phyloP scores from a whole-genome alignment of 2,113 vertebrate species.

The Brevimyrus niger region DNA sequence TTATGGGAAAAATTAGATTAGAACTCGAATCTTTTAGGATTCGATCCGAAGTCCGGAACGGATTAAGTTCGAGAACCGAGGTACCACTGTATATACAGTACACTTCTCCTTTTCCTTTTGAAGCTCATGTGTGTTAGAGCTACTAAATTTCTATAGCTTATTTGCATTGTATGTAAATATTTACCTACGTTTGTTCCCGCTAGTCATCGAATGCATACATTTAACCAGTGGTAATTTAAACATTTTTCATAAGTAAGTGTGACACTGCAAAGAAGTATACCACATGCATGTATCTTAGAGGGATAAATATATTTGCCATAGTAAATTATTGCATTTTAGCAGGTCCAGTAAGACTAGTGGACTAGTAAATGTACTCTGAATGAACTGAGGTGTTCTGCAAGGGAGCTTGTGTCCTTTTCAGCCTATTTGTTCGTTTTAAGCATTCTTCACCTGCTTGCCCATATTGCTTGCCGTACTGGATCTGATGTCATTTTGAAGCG shows the following conservation, averaged over 20 bases:
- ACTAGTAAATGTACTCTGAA: background rate
- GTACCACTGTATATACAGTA: background rate
- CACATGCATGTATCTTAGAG: background rate
- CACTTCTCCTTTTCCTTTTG: background rate
- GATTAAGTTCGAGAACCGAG: too few species aligned
- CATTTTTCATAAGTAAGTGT: background rate
- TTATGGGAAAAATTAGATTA: too few species aligned
- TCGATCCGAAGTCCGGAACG: too few species aligned
- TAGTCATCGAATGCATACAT: background rate
- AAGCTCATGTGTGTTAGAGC: background rate
- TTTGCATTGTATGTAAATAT: background rate
- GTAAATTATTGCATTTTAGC: background rate
- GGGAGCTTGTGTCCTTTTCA: background rate
- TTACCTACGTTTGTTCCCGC: background rate
- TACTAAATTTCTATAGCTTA: background rate
- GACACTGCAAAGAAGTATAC: background rate
- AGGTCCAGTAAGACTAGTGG: background rate
- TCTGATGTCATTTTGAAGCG: background rate
- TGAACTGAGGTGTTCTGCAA: background rate
- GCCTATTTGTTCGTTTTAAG: background rate
- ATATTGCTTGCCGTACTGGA: background rate
- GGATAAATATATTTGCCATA: background rate
- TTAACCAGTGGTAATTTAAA: background rate
- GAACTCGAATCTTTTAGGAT: too few species aligned
- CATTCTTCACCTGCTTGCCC: background rate